Evolutionary conservation across 2,888 invertebrate genomes (phyloP), one percentile per base, ranked within the genome.

Genomic region (Andrena camellia): DNA sequence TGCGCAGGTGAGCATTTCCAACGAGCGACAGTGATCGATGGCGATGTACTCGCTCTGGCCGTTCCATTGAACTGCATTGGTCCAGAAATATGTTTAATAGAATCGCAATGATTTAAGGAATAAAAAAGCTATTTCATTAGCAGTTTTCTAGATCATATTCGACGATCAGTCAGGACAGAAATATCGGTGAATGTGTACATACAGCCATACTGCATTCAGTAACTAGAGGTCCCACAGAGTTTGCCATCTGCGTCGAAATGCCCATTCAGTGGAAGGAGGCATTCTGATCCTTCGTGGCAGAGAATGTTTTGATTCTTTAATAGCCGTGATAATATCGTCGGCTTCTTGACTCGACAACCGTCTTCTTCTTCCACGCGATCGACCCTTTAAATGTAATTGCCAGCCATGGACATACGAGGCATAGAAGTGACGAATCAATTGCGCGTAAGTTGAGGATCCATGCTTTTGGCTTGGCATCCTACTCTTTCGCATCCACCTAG

Each of bases 371-470:
- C 31, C 17, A 31, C 50, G 17, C 13, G 26, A 52, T 50, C 33
- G 1, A 42, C 17, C 42, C 23, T 29, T 81, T 81, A 67, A 72
- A 80, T 72, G 72, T 79, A 23, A 73, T 67, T 17, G 13, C 23
- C 68, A 57, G 29, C 35, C 69, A 97, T 97, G 97, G 97, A 97
- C 91, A 96, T 96, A 91, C 96, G 97, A 93, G 97, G 97, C 89
- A 96, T 97, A 88, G 97, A 98, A 95, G 97, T 98, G 89, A 97
- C 97, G 10, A 97, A 97, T 93, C 98, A 98, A 95, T 97, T 98
- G 95, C 95, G 97, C 95, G 98, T 98, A 95, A 96, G 95, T 87
- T 31, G 48, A 60, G 10, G 57, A 52, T 81, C 42, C 17, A n/a
- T 8, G 20, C 29, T 68, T 63, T 68, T 79, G 50, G 26, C 17